Conservation (phyloP, 2,888 invertebrate genomes). For the Frankliniella fusca region DNA sequence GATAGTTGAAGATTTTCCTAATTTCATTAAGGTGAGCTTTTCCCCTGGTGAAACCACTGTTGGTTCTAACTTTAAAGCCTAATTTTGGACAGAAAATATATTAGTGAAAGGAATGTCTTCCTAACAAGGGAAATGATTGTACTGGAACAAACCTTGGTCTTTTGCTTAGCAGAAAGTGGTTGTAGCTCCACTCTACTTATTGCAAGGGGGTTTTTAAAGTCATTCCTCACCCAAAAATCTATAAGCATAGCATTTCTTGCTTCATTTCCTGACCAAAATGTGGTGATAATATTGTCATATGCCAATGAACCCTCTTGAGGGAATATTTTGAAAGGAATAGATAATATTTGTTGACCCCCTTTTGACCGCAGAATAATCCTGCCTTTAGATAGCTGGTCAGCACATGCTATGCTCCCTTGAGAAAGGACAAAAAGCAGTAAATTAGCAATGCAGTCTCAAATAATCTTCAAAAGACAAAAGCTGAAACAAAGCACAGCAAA, state of each 20-base stretch:
- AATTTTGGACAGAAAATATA: neutral
- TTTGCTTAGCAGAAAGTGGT: conserved; percentile 54
- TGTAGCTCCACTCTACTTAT: conserved; percentile 67
- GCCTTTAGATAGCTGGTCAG: conserved; percentile 55
- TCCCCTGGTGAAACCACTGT: conserved; percentile 57
- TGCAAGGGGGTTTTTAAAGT: conserved; percentile 66
- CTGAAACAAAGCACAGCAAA: conserved; percentile 39
- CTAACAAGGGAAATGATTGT: conserved; percentile 1
- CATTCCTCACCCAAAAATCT: conserved; percentile 63
- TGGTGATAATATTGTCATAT: conserved; percentile 53
- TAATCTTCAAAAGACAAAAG: neutral
- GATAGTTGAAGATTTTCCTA: conserved; percentile 54
- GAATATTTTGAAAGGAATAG: conserved; percentile 63
- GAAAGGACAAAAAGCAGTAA: conserved; percentile 15
- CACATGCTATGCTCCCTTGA: conserved; percentile 55
- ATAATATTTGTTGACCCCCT: conserved; percentile 47
- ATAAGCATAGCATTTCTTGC: conserved; percentile 47
- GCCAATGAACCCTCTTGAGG: conserved; percentile 57
- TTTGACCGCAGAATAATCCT: conserved; percentile 55
- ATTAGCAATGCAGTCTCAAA: conserved; percentile 25
- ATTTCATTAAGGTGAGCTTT: conserved; percentile 55
- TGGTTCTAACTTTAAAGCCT: conserved; percentile 45
- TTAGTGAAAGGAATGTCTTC: conserved; percentile 29
- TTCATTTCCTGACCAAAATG: conserved; percentile 37
- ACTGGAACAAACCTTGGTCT: neutral